Conservation (phyloP, 1,140 invertebrate species). For the Parapsyche elsis region DNA sequence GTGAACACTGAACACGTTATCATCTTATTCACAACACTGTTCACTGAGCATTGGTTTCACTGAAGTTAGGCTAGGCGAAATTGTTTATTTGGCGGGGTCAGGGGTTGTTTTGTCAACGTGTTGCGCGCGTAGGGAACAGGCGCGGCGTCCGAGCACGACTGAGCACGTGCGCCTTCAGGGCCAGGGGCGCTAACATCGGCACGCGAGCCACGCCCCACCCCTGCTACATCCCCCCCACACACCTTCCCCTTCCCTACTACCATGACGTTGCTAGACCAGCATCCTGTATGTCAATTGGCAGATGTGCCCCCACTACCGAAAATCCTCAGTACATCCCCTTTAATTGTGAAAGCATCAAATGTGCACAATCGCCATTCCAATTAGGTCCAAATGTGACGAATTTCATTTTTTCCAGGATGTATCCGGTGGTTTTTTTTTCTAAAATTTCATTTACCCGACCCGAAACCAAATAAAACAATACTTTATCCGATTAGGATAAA, state of each 20-base stretch:
- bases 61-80: too few species aligned
- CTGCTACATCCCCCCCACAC: neutral
- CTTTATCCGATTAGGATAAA: too few species aligned
- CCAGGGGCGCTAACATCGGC: slow-evolving; percentile 36
- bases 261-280: neutral
- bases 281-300: neutral
- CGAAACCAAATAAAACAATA: too few species aligned
- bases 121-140: slow-evolving; percentile 14
- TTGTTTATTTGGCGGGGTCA: neutral
- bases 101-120: slow-evolving; percentile 23
- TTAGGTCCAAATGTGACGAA: too few species aligned
- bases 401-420: too few species aligned
- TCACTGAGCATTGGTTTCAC: neutral
- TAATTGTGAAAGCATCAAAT: too few species aligned
- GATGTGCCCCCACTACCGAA: neutral
- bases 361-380: too few species aligned
- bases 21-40: neutral
- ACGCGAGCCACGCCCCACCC: slow-evolving; percentile 37
- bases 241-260: neutral
- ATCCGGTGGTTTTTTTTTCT: too few species aligned
- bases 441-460: too few species aligned
- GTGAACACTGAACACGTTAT: slow-evolving; percentile 4
- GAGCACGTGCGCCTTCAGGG: slow-evolving; percentile 30
- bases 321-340: too few species aligned
- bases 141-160: slow-evolving; percentile 50